These are phyloP conservation scores for Eledone cirrhosa DNA, from an alignment of 2,888 invertebrate genomes.

Conservation along the genomic window DNA sequence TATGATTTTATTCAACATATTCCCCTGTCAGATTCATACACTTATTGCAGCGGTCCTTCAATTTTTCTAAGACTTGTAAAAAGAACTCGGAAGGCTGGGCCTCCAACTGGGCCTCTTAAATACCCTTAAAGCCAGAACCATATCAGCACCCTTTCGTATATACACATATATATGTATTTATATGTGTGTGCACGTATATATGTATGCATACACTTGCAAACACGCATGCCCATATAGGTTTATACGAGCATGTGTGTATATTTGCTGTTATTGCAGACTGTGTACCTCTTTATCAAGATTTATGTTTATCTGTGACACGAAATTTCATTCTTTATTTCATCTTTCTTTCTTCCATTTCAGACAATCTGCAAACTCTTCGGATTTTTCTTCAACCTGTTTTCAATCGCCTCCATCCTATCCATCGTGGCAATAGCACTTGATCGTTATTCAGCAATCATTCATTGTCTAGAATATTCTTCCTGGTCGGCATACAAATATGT, in stretches of 20 bases:
- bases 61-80: too few relatives aligned
- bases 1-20: too few relatives aligned
- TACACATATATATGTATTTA: background rate
- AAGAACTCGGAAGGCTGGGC: too few relatives aligned
- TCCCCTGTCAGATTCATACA: too few relatives aligned
- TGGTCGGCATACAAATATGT: conserved; percentile 38
- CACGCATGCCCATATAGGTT: background rate
- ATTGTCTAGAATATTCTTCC: conserved; percentile 41
- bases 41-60: too few relatives aligned
- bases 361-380: conserved; percentile 35
- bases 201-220: background rate
- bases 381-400: conserved; percentile 34
- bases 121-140: background rate
- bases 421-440: conserved; percentile 41
- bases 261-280: too few relatives aligned
- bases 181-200: background rate
- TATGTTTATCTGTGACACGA: background rate
- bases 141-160: background rate
- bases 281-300: too few relatives aligned
- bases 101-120: background rate
- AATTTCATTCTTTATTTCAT: background rate
- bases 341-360: conserved; percentile 35
- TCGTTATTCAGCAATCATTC: conserved; percentile 42
- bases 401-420: conserved; percentile 36
- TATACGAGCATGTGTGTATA: background rate